Evolutionary conservation across 2,888 invertebrate species (phyloP), one percentile per base, ranked within the genome.

Genomic region (Epiperipatus broadwayi): DNA sequence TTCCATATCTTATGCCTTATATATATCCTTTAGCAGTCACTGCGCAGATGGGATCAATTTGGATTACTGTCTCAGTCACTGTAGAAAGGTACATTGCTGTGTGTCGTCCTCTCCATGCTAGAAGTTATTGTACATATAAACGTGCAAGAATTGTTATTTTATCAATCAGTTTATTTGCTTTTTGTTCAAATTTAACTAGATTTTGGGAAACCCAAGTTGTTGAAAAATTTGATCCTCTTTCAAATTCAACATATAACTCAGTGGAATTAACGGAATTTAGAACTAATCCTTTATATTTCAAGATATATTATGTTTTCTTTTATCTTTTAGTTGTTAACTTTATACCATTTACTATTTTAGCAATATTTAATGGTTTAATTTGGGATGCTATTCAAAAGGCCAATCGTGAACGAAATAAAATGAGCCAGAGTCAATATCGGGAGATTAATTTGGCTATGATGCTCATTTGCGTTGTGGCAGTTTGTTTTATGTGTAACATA

Each of bases 401-500:
- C 22, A 84, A 84, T 60, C 70, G 75, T 30, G 87, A 91, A 56
- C 73, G 91, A 4, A 83, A 81, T 53, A 73, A 83, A 1, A 68
- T 91, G 39, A 85, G 85, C 36, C 73, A 85, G 36, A 72, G 79
- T 36, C 85, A 89, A 61, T 74, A 79, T 47, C 75, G 87, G 21
- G 91, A 93, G 63, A 84, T 91, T 48, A 80, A 84, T 12, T 67
- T 91, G 42, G 89, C 91, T 21, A 83, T 85, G 37, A 93, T 93
- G 91, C 66, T 93, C 42, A 70, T 91, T 28, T 83, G 81, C 52
- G 85, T 93, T 8, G 91, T 91, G 28, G 72, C 84, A 34, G 89
- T 91, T 2, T 91, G 93, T 64, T 79, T 91, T 59, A 68, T 85
- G 35, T 85, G 89, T 62, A 91, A 93, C 65, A 70, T 83, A 46